These are phyloP conservation scores for Diarsia mendica DNA, from an alignment of 2,888 invertebrate species.

Conservation along the genomic window DNA sequence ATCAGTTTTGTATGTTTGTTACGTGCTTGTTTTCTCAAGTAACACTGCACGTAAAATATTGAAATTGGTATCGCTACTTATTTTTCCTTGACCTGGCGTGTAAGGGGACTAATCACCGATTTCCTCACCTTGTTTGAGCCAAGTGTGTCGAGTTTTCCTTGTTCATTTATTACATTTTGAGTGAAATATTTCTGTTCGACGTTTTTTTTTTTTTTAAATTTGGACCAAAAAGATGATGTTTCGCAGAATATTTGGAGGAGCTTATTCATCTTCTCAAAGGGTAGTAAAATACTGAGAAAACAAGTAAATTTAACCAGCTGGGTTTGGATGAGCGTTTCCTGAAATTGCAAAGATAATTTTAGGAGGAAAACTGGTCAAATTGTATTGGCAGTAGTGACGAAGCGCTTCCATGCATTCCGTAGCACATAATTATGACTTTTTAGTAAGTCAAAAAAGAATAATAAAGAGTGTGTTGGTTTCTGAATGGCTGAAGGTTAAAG, in stretches of 20 bases:
- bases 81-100: conserved; percentile 35
- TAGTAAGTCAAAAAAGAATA: no score
- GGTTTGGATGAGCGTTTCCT: neutral
- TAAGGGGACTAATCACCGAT: conserved; percentile 31
- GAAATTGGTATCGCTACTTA: conserved; percentile 17
- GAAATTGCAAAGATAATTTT: neutral
- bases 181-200: conserved; percentile 1
- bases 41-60: conserved; percentile 41
- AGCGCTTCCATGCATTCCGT: neutral
- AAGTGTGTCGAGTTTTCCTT: conserved; percentile 27
- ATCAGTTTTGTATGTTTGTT: conserved; percentile 20
- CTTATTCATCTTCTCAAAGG: neutral
- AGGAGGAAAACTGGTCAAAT: neutral
- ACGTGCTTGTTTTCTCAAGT: conserved; percentile 35
- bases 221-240: conserved; percentile 1
- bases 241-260: neutral
- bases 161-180: conserved; percentile 38
- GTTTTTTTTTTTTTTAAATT: neutral
- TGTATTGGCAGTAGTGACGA: neutral
- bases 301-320: neutral
- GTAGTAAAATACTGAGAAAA: no score
- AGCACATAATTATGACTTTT: no score
- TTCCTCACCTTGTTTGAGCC: neutral
- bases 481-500: no score
- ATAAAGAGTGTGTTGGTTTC: no score